Evolutionary conservation across 1,140 invertebrate species (phyloP).

Genomic region (Cydia amplana): DNA sequence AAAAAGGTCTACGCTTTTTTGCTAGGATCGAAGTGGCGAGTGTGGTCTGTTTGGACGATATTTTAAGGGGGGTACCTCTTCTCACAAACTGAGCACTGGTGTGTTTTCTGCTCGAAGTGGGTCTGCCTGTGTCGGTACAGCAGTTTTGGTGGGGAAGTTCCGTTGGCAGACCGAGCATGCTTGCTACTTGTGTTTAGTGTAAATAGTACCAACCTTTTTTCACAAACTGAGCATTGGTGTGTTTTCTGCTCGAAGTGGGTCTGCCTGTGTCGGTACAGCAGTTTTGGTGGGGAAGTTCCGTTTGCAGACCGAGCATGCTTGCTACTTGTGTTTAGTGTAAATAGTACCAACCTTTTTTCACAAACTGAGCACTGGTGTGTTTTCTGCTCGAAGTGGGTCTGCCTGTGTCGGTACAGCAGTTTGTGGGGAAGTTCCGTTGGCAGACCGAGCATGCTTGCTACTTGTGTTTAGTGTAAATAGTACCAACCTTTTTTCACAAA

Average conservation of each 20-base stretch:
- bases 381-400: too few relatives aligned
- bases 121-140: conserved; percentile 81
- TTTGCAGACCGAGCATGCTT: conserved; percentile 80
- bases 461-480: too few relatives aligned
- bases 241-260: conserved; percentile 71
- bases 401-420: too few relatives aligned
- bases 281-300: conserved; percentile 81
- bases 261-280: conserved; percentile 80
- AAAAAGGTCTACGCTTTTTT: too few relatives aligned
- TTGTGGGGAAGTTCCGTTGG: too few relatives aligned
- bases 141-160: conserved; percentile 80
- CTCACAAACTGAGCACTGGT: conserved; percentile 68
- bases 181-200: conserved; percentile 69
- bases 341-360: too few relatives aligned
- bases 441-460: too few relatives aligned
- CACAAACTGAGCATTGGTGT: conserved; percentile 65
- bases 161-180: conserved; percentile 81
- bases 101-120: conserved; percentile 61
- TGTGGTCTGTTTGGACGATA: too few relatives aligned
- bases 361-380: too few relatives aligned
- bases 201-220: conserved; percentile 52
- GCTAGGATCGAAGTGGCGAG: too few relatives aligned
- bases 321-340: conserved; percentile 65
- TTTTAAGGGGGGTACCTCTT: conserved; percentile 45
- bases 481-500: conserved; percentile 70